Conservation (phyloP, 2,797 vertebrate genomes). For the Chiroxiphia lanceolata region DNA sequence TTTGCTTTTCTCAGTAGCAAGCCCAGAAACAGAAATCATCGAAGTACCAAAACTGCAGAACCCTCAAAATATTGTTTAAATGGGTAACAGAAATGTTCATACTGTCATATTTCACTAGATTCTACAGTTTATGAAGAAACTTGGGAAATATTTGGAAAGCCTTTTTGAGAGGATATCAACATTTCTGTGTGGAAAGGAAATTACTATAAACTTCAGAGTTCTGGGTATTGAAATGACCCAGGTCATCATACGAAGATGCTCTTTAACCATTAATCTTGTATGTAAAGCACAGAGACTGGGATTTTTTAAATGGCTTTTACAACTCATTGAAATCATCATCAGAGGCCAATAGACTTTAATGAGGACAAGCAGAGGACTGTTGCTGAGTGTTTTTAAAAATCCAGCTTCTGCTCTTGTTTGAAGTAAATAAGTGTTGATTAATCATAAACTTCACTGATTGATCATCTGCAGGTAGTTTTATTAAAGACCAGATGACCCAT, state of each 20-base stretch:
- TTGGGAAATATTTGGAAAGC: background rate
- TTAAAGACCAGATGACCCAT: background rate
- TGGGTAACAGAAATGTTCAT: background rate
- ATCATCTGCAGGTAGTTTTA: background rate
- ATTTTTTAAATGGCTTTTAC: background rate
- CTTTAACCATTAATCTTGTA: background rate
- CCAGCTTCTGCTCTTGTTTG: background rate
- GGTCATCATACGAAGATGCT: background rate
- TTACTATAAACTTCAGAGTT: background rate
- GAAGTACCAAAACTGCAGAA: background rate
- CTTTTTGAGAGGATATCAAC: background rate
- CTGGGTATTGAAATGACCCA: background rate
- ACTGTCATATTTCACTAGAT: background rate
- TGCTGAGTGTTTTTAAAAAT: background rate
- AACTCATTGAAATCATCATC: background rate
- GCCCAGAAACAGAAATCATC: background rate
- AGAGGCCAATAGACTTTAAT: background rate
- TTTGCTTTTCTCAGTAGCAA: background rate
- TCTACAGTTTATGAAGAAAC: background rate
- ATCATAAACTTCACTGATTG: background rate
- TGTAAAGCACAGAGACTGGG: background rate
- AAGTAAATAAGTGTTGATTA: slow-evolving; percentile 33
- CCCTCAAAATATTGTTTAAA: background rate
- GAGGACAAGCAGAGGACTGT: background rate
- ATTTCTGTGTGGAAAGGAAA: background rate